A percentile compares a stretch with the other conserved stretches of the same genome.
phyloP scores from a whole-genome alignment of 2,797 vertebrate genomes.

The Melanotaenia parkinsoni region DNA sequence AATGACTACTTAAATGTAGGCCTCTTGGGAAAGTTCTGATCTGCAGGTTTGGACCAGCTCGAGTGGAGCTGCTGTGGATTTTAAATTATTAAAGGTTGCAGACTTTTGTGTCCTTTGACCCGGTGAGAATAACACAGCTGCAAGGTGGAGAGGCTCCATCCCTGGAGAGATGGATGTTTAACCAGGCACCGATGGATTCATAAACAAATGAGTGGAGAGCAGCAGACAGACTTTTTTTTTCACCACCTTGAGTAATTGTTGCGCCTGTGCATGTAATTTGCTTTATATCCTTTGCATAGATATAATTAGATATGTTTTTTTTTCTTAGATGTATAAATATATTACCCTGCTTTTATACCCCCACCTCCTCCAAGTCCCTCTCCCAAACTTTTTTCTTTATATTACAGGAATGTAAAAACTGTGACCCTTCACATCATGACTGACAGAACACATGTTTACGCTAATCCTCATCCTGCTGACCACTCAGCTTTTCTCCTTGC shows the following conservation, averaged over 20 bases:
- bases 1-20: not conserved
- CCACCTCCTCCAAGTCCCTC: constrained; percentile 4
- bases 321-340: not conserved
- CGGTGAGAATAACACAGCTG: constrained; percentile 54
- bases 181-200: constrained; percentile 62
- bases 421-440: constrained; percentile 48
- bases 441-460: constrained; percentile 75
- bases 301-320: constrained; percentile 12
- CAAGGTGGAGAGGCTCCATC: constrained; percentile 39
- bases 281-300: constrained; percentile 35
- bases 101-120: constrained; percentile 43
- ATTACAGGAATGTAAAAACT: constrained; percentile 36
- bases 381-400: constrained; percentile 17
- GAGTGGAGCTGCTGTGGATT: constrained; percentile 24
- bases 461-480: constrained; percentile 73
- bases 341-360: not conserved
- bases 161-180: constrained; percentile 52
- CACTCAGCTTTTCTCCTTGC: constrained; percentile 55
- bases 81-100: constrained; percentile 22
- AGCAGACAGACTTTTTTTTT: constrained; percentile 21
- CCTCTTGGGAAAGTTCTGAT: constrained; percentile 1
- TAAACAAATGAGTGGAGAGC: constrained; percentile 68
- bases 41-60: constrained; percentile 1
- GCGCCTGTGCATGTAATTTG: constrained; percentile 26
- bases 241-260: constrained; percentile 33